Conservation (phyloP, 2,113 vertebrate genomes). For the Catharus minimus region DNA sequence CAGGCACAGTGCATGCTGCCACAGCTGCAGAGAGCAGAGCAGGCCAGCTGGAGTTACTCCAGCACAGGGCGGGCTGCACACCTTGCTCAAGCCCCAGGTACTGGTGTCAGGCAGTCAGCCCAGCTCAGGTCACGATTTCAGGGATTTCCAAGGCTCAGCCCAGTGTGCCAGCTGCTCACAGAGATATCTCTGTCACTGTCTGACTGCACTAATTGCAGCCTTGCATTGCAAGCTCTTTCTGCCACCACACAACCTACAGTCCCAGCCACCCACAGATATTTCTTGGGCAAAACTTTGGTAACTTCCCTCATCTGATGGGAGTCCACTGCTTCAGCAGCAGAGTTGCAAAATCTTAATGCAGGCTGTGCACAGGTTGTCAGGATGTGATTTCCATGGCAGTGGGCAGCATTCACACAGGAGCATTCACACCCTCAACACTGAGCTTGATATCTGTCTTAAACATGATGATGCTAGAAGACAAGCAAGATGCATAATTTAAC, state of each 20-base stretch:
- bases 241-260: background rate
- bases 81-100: background rate
- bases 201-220: background rate
- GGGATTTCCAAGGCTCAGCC: background rate
- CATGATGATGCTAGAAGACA: background rate
- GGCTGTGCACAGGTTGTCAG: background rate
- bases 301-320: background rate
- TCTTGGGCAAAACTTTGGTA: background rate
- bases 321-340: background rate
- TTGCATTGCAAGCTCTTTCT: background rate
- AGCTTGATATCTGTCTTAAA: background rate
- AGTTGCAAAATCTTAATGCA: background rate
- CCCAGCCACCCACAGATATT: background rate
- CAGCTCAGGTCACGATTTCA: background rate
- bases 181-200: background rate
- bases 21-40: background rate
- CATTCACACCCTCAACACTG: background rate
- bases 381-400: background rate
- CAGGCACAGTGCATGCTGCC: background rate
- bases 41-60: background rate
- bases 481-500: background rate
- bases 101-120: background rate
- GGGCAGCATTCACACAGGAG: background rate
- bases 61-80: background rate
- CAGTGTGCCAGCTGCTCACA: rapidly evolving